These are phyloP conservation scores for Biston betularia DNA, from an alignment of 2,888 invertebrate genomes.

Conservation along the genomic window DNA sequence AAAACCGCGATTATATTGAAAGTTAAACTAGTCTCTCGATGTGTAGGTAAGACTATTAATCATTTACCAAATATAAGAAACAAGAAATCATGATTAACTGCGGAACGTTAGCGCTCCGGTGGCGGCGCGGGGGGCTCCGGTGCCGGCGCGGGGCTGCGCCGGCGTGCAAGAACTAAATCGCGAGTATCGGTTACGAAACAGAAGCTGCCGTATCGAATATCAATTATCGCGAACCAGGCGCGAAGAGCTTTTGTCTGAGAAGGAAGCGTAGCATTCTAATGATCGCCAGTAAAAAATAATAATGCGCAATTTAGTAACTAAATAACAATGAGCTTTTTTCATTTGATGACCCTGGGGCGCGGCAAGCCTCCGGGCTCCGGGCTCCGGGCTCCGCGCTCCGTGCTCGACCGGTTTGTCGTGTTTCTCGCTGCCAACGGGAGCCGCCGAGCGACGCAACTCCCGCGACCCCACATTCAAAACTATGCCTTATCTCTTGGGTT, in stretches of 20 bases:
- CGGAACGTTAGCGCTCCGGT: no score
- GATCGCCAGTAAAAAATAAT: conserved; percentile 42
- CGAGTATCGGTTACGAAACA: conserved; percentile 25
- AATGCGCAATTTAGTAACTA: conserved; percentile 44
- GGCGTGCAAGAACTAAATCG: conserved; percentile 17
- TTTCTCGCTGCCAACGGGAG: conserved; percentile 54
- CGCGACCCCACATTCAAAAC: conserved; percentile 33
- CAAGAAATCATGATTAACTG: conserved; percentile 6
- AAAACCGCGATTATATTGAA: no score
- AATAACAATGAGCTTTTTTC: conserved; percentile 46
- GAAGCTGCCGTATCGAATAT: conserved; percentile 31
- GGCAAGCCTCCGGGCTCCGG: conserved; percentile 66
- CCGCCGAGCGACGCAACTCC: conserved; percentile 39
- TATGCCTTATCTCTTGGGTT: conserved; percentile 22
- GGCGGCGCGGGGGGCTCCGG: no score
- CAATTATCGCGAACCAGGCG: conserved; percentile 28
- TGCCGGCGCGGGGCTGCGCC: background rate
- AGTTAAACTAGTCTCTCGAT: background rate
- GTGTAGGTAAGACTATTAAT: background rate
- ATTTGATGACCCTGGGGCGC: conserved; percentile 65
- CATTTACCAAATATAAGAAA: conserved; percentile 14
- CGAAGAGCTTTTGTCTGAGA: conserved; percentile 28
- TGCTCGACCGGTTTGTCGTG: conserved; percentile 68
- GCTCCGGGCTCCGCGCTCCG: no score
- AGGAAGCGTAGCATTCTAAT: conserved; percentile 36